Base-by-base conservation (phyloP, 2,888 invertebrate genomes). In the Caenorhabditis wallacei region DNA sequence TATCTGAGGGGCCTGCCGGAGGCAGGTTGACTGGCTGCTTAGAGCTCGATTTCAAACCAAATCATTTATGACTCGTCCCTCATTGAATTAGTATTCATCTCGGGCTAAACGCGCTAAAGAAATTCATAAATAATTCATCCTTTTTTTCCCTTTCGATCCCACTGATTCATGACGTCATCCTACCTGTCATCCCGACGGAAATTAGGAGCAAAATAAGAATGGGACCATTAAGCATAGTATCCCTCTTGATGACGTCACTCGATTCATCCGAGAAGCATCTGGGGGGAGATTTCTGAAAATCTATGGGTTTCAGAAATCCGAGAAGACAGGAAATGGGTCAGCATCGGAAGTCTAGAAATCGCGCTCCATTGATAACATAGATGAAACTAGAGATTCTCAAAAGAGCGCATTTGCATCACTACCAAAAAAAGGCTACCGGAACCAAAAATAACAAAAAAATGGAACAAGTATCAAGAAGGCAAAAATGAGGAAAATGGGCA, bases 171-270 rank as follows among this genome's bases (percentile, higher is more conserved):
- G 16, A n/a, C 20, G 35, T 35, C 16, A 1, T 40, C 76, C 26
- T 16, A 76, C 76, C 68, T 57, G 76, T 53, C 61, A 68, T 68
- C 43, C 53, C 30, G 48, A 59, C 18, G 2, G 30, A 40, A 30
- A 75, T 13, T 20, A 59, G 20, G 35, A 75, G 56, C 37, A 57
- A 35, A 40, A 30, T 24, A 18, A 51, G 53, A 40, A 53, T 20
- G 56, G 24, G 64, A 70, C 71, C 71, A 71, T 71, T 37, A 71
- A 46, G 66, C 75, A 75, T 75, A 68, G 59, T 75, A 64, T 4
- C 11, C 16, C n/a, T n/a, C n/a, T n/a, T 37, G 51, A 57, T 30
- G 43, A 43, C 4, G 20, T 24, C 20, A 66, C 24, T 11, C 18
- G 51, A 35, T 40, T 48, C 61, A 71, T 71, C 51, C 56, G 70